phyloP scores from a whole-genome alignment of 64 coral and sea anemone genomes.

The Platygyra sinensis region DNA sequence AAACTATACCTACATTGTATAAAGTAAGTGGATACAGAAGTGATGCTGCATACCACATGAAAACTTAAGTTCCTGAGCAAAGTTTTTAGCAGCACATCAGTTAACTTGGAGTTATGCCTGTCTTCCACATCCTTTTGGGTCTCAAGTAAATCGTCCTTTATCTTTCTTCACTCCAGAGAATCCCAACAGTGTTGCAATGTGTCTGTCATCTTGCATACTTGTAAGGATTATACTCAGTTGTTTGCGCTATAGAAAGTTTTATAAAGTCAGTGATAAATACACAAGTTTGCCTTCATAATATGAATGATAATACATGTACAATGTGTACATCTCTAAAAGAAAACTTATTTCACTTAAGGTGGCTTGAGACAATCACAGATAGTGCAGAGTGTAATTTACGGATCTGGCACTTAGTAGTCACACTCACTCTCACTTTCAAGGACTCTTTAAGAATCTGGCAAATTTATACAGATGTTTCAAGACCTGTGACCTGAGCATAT shows the following conservation, averaged over 20 bases:
- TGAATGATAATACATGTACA: too few relatives aligned
- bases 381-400: too few relatives aligned
- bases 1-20: neutral
- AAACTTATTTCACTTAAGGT: too few relatives aligned
- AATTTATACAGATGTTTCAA: too few relatives aligned
- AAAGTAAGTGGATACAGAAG: neutral
- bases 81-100: slow-evolving; percentile 83
- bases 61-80: slow-evolving; percentile 80
- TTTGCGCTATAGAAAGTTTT: slow-evolving; percentile 55
- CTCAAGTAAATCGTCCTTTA: neutral
- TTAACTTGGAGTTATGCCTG: slow-evolving; percentile 46
- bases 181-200: slow-evolving; percentile 81
- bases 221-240: slow-evolving; percentile 87
- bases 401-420: too few relatives aligned
- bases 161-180: slow-evolving; percentile 55
- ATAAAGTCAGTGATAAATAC: neutral
- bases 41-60: slow-evolving; percentile 66
- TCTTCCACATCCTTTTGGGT: slow-evolving; percentile 17
- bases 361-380: too few relatives aligned
- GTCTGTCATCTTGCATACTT: slow-evolving; percentile 92
- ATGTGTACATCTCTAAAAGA: too few relatives aligned
- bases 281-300: too few relatives aligned
- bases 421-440: too few relatives aligned
- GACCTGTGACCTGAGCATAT: too few relatives aligned
- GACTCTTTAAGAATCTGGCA: too few relatives aligned